These are phyloP conservation scores for Halesus radiatus DNA, from an alignment of 1,140 invertebrate genomes.

Conservation along the genomic window DNA sequence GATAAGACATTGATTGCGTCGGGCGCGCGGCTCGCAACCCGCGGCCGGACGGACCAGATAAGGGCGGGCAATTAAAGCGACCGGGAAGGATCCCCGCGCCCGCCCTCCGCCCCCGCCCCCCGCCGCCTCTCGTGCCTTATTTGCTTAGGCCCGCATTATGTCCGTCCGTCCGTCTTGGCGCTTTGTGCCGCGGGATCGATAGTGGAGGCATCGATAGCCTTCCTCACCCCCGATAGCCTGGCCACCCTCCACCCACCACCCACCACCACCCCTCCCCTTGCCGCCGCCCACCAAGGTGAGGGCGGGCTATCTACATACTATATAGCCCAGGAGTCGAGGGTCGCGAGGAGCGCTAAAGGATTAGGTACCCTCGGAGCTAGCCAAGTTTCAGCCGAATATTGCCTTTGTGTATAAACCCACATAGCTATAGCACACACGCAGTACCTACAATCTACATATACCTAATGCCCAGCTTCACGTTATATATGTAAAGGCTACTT, in stretches of 20 bases:
- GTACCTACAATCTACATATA: too few relatives aligned
- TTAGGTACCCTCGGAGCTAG: conserved; percentile 30
- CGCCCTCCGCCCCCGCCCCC: neutral
- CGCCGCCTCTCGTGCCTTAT: conserved; percentile 46
- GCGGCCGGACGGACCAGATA: conserved; percentile 54
- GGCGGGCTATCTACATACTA: conserved; percentile 52
- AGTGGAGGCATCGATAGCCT: conserved; percentile 53
- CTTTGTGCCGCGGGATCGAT: conserved; percentile 55
- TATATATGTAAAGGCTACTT: neutral
- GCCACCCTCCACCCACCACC: neutral
- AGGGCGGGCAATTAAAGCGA: conserved; percentile 56
- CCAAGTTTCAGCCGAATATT: conserved; percentile 41
- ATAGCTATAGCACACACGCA: conserved; percentile 3
- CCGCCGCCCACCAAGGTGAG: conserved; percentile 14
- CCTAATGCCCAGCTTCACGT: neutral
- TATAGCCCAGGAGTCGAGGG: conserved; percentile 33
- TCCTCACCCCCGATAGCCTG: neutral
- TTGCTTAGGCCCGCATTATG: conserved; percentile 57
- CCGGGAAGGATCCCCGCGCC: conserved; percentile 29
- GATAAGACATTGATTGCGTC: conserved; percentile 48
- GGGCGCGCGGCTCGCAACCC: conserved; percentile 18
- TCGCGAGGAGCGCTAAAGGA: conserved; percentile 37
- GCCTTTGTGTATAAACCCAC: conserved; percentile 28
- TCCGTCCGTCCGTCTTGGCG: conserved; percentile 56
- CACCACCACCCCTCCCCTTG: neutral